Evolutionary conservation across 2,888 invertebrate genomes (phyloP).

Genomic region (Epinotia bilunana): DNA sequence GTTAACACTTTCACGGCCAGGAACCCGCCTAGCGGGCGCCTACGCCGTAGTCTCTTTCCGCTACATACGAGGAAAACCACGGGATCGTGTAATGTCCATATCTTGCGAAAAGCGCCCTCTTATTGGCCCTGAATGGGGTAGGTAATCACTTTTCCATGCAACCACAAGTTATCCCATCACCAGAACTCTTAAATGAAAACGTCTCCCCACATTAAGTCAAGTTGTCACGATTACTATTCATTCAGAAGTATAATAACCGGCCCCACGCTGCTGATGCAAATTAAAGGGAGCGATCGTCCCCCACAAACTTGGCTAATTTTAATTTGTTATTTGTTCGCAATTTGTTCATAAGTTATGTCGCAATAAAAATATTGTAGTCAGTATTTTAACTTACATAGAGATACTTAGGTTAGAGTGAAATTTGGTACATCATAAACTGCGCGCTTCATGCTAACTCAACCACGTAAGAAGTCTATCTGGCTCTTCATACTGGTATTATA

Average conservation of each 20-base stretch:
- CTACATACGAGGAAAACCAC: too few species aligned
- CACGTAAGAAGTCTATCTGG: too few species aligned
- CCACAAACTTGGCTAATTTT: conserved; percentile 65
- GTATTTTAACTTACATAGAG: conserved; percentile 26
- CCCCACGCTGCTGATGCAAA: conserved; percentile 62
- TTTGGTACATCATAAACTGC: background rate
- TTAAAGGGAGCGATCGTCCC: conserved; percentile 63
- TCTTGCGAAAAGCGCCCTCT: too few species aligned
- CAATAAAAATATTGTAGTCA: background rate
- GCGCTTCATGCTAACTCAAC: background rate
- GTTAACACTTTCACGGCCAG: too few species aligned
- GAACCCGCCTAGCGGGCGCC: too few species aligned
- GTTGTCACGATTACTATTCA: conserved; percentile 31
- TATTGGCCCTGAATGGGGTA: too few species aligned
- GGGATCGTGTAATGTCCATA: too few species aligned
- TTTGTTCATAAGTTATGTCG: conserved; percentile 25
- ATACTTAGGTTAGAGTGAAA: background rate
- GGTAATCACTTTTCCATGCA: background rate
- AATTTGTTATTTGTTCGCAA: conserved; percentile 70
- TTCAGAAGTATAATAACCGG: conserved; percentile 42
- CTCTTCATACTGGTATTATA: too few species aligned
- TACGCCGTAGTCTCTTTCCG: too few species aligned
- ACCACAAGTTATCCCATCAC: background rate
- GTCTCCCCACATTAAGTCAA: conserved; percentile 21
- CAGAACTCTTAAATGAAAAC: conserved; percentile 14